Percentiles rank a stretch among this genome's conserved stretches.
phyloP scores from a whole-genome alignment of 2,888 invertebrate genomes.

The Caenorhabditis doughertyi region DNA sequence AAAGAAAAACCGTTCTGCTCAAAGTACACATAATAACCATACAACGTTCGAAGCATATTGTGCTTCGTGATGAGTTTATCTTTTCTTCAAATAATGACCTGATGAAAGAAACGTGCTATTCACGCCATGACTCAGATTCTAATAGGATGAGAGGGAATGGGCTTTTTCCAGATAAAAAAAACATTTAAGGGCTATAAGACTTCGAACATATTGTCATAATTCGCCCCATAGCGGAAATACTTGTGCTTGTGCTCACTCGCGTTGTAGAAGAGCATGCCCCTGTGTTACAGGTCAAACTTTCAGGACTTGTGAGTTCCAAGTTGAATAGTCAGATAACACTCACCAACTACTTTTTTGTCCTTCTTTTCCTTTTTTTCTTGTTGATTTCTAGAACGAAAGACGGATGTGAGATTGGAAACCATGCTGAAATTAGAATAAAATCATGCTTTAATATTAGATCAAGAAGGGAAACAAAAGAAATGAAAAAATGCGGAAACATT shows the following conservation, averaged over 20 bases:
- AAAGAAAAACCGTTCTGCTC: neutral
- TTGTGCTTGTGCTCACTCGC: no score
- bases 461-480: neutral
- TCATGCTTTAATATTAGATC: neutral
- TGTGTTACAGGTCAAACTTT: no score
- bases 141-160: no score
- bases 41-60: neutral
- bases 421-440: constrained; percentile 44
- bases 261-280: no score
- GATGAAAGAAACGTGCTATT: neutral
- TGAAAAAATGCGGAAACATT: constrained; percentile 12
- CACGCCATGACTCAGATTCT: neutral
- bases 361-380: constrained; percentile 37
- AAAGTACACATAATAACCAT: neutral
- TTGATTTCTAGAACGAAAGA: constrained; percentile 48
- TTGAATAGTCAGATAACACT: no score
- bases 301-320: no score
- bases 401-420: constrained; percentile 52
- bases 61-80: constrained; percentile 16
- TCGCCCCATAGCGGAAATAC: no score
- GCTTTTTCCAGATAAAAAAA: no score
- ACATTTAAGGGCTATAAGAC: no score
- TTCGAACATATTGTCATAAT: no score
- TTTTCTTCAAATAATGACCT: constrained; percentile 13
- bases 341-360: constrained; percentile 2